These are phyloP conservation scores for Odontocerum albicorne DNA, from an alignment of 2,888 invertebrate genomes.

Conservation along the genomic window DNA sequence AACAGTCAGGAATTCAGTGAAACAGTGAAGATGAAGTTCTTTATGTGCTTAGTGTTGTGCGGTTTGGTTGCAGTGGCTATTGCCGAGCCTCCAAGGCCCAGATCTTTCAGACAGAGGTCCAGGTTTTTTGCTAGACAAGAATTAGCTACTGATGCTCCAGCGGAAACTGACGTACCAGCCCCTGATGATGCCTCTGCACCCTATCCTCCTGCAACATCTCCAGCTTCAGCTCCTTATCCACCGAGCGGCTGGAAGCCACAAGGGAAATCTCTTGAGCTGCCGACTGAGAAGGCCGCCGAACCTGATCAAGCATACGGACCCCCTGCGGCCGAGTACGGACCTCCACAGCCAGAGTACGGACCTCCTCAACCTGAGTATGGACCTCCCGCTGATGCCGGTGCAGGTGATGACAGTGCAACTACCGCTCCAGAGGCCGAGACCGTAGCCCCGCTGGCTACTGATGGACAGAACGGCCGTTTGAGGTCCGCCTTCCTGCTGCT, in stretches of 20 bases:
- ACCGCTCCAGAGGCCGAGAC: slow-evolving; percentile 12
- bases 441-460: slow-evolving; percentile 2
- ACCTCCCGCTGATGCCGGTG: slow-evolving; percentile 8
- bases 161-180: neutral
- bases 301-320: slow-evolving; percentile 40
- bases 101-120: slow-evolving; percentile 4
- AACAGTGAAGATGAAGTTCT: slow-evolving; percentile 26
- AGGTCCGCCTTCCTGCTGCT: slow-evolving; percentile 17
- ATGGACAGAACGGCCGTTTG: slow-evolving; percentile 14
- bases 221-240: slow-evolving; percentile 17
- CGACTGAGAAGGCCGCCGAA: slow-evolving; percentile 34
- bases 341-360: slow-evolving; percentile 17
- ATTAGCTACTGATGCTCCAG: slow-evolving; percentile 13
- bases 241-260: slow-evolving; percentile 53
- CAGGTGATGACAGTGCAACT: slow-evolving; percentile 1
- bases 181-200: slow-evolving; percentile 10
- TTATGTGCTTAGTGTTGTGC: slow-evolving; percentile 14
- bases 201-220: slow-evolving; percentile 1
- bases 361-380: slow-evolving; percentile 5
- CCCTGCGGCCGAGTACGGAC: slow-evolving; percentile 17
- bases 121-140: slow-evolving; percentile 4
- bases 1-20: neutral
- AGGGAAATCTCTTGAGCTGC: slow-evolving; percentile 47
- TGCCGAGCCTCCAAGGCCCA: slow-evolving; percentile 23
- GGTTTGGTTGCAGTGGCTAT: slow-evolving; percentile 7